Percentiles rank a stretch among this genome's conserved stretches.
phyloP scores from a whole-genome alignment of 2,797 vertebrate species.

The Vultur gryphus region DNA sequence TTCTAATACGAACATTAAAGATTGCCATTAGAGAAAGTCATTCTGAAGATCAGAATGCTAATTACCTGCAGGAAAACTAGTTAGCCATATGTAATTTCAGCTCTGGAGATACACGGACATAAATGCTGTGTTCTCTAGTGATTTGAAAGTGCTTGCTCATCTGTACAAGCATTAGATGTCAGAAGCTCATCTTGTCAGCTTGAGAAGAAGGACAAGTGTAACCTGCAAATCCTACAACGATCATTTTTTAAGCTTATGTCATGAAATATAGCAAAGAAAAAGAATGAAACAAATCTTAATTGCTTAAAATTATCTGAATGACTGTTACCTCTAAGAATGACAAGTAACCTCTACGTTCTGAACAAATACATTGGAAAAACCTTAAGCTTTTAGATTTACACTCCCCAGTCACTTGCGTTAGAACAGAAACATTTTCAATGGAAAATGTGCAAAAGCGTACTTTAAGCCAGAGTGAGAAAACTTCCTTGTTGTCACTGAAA shows the following conservation, averaged over 20 bases:
- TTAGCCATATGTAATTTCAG: neutral
- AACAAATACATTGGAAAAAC: neutral
- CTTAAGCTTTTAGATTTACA: neutral
- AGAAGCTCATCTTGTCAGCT: neutral
- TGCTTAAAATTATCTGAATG: neutral
- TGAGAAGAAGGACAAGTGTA: neutral
- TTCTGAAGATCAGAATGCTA: neutral
- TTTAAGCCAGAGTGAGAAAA: neutral
- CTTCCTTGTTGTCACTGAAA: neutral
- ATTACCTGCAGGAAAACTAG: neutral
- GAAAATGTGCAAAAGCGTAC: rapidly evolving
- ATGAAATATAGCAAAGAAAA: neutral
- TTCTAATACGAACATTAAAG: neutral
- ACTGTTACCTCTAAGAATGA: neutral
- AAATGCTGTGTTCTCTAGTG: neutral
- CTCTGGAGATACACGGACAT: neutral
- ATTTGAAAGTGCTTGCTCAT: neutral
- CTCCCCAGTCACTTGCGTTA: neutral
- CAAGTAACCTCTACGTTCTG: neutral
- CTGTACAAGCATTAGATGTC: neutral
- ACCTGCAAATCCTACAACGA: rapidly evolving
- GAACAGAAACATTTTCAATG: neutral
- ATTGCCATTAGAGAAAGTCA: neutral
- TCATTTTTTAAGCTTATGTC: neutral
- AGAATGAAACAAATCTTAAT: neutral